Percentiles rank a stretch among this genome's conserved stretches.
Conservation (phyloP, 2,797 vertebrate species). For the Catamblyrhynchus diadema region DNA sequence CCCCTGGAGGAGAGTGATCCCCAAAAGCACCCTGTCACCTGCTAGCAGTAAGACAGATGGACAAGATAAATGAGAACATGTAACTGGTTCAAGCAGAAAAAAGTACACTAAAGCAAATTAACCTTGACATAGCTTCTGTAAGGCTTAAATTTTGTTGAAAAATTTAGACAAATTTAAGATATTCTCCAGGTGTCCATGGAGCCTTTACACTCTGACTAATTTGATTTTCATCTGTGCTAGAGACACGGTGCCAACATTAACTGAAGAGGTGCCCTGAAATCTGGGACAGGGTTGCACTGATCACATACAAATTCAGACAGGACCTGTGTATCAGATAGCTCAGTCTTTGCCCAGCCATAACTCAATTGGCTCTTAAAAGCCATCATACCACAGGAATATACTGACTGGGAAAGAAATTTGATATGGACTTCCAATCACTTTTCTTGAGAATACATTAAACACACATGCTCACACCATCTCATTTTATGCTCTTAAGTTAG, state of each 20-base stretch:
- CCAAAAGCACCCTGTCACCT: neutral
- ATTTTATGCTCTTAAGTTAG: neutral
- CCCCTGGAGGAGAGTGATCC: neutral
- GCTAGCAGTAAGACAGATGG: neutral
- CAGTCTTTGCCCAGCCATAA: neutral
- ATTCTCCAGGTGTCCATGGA: neutral
- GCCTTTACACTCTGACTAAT: neutral
- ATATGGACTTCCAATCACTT: neutral
- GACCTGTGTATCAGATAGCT: neutral
- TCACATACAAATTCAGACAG: neutral
- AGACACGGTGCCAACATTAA: neutral
- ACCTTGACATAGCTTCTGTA: neutral
- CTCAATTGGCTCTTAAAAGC: neutral
- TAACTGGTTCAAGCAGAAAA: neutral
- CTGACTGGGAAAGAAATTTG: neutral
- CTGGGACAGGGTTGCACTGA: neutral
- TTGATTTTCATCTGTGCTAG: neutral
- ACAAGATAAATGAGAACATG: accelerated
- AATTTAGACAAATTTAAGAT: neutral
- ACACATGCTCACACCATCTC: neutral
- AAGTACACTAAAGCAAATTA: neutral
- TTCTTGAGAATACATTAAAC: neutral
- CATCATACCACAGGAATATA: neutral
- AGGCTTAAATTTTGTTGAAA: neutral
- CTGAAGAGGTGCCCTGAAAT: neutral